Evolutionary conservation across 1,140 invertebrate species (phyloP).

Genomic region (Pseudobourletiella spinata): DNA sequence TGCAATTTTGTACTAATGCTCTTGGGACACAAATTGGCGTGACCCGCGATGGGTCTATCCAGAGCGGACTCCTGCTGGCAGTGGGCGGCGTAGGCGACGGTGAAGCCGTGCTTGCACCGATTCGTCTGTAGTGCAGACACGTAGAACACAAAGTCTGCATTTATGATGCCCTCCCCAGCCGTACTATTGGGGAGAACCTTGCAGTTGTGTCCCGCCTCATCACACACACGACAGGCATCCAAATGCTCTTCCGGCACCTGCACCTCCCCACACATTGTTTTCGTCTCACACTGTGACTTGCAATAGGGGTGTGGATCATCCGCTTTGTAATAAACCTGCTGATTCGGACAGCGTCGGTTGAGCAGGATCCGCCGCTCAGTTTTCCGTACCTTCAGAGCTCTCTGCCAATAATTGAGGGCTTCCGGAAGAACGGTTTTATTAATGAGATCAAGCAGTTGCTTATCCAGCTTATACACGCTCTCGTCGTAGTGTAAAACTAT

Average conservation of each 20-base stretch:
- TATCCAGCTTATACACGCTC: constrained; percentile 74
- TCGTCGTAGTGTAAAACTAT: constrained; percentile 83
- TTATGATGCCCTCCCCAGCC: constrained; percentile 59
- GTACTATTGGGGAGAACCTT: constrained; percentile 44
- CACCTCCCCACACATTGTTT: constrained; percentile 90
- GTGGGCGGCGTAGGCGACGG: constrained; percentile 95
- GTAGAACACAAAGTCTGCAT: constrained; percentile 94
- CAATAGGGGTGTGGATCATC: constrained; percentile 71
- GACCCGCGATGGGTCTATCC: constrained; percentile 93
- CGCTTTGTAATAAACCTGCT: constrained; percentile 64
- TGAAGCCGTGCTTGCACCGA: constrained; percentile 51
- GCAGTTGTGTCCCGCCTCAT: constrained; percentile 72
- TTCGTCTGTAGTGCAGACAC: constrained; percentile 89
- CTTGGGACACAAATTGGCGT: constrained; percentile 95
- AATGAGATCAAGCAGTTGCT: constrained; percentile 53
- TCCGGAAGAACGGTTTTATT: constrained; percentile 83
- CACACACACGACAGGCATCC: constrained; percentile 79
- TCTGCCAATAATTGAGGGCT: constrained; percentile 87
- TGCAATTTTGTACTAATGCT: constrained; percentile 87
- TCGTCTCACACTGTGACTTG: constrained; percentile 69
- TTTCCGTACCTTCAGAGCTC: constrained; percentile 75
- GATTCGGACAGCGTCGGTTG: constrained; percentile 47
- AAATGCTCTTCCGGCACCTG: constrained; percentile 82
- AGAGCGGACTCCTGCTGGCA: constrained; percentile 91
- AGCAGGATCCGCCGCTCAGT: constrained; percentile 72